Conservation (phyloP, 2,113 vertebrate species). For the Pogona vitticeps region DNA sequence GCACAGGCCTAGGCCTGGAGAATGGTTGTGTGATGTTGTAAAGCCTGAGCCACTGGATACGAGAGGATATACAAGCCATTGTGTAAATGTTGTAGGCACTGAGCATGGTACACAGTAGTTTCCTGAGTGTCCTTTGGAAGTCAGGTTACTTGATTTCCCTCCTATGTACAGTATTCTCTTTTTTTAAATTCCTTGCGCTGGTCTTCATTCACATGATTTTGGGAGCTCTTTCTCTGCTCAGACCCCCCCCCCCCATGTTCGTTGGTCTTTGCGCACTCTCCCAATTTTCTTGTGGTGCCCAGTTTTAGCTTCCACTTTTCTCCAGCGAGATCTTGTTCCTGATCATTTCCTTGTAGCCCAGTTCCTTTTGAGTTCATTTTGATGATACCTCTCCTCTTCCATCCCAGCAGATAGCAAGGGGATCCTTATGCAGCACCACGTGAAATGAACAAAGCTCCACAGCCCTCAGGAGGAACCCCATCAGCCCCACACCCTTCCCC, state of each 20-base stretch:
- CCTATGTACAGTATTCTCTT: too few relatives aligned
- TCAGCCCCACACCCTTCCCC: constrained; percentile 92
- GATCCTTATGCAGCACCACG: constrained; percentile 94
- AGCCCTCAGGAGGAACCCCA: constrained; percentile 93
- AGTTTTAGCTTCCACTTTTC: not conserved
- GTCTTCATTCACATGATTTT: not conserved
- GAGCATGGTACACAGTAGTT: too few relatives aligned
- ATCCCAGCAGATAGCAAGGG: constrained; percentile 77
- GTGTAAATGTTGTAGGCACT: too few relatives aligned
- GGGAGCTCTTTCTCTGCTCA: not conserved
- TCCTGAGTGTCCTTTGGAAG: too few relatives aligned
- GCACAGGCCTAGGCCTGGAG: too few relatives aligned
- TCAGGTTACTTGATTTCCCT: too few relatives aligned
- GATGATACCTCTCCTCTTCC: constrained; percentile 38
- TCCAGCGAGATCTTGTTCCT: not conserved
- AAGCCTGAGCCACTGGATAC: too few relatives aligned
- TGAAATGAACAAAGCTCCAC: constrained; percentile 99
- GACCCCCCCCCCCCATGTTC: too few relatives aligned
- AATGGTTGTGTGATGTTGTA: too few relatives aligned
- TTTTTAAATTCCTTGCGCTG: not conserved
- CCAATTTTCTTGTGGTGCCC: not conserved
- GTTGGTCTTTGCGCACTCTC: too few relatives aligned
- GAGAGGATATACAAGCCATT: too few relatives aligned
- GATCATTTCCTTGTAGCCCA: not conserved
- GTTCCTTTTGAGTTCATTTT: not conserved